These are phyloP conservation scores for Rosalia funebris DNA, from an alignment of 2,888 invertebrate species.

Conservation along the genomic window DNA sequence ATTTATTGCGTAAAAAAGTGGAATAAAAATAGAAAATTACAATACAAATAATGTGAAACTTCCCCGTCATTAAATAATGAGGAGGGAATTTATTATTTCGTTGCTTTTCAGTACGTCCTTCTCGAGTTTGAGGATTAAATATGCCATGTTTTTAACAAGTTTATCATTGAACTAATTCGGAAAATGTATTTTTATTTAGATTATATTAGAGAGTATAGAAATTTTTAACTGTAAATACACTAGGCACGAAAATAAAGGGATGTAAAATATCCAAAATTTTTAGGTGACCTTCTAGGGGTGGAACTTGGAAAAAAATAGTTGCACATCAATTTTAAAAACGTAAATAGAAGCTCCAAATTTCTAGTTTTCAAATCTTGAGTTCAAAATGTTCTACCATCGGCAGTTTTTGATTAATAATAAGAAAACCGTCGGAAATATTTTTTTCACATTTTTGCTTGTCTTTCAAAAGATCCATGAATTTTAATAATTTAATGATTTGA, in stretches of 20 bases:
- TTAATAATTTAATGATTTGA: no score
- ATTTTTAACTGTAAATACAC: neutral
- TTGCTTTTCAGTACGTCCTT: neutral
- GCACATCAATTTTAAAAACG: neutral
- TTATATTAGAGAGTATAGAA: no score
- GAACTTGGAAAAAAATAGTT: neutral
- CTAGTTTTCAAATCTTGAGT: no score
- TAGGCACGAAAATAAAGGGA: neutral
- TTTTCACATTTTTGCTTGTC: no score
- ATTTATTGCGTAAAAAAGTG: constrained; percentile 30
- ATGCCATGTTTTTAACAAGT: neutral
- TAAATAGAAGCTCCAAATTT: no score
- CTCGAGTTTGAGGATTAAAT: neutral
- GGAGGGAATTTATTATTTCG: constrained; percentile 24
- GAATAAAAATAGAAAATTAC: constrained; percentile 25
- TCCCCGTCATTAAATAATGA: constrained; percentile 28
- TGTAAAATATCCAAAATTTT: neutral
- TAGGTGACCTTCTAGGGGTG: neutral
- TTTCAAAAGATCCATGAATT: no score
- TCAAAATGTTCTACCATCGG: no score
- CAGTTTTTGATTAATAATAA: no score
- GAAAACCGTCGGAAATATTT: no score
- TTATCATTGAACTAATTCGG: neutral
- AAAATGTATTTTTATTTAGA: no score
- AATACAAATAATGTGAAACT: constrained; percentile 29